Evolutionary conservation across 2,888 invertebrate genomes (phyloP), one percentile per base, ranked within the genome.

Genomic region (Aporophyla nigra): DNA sequence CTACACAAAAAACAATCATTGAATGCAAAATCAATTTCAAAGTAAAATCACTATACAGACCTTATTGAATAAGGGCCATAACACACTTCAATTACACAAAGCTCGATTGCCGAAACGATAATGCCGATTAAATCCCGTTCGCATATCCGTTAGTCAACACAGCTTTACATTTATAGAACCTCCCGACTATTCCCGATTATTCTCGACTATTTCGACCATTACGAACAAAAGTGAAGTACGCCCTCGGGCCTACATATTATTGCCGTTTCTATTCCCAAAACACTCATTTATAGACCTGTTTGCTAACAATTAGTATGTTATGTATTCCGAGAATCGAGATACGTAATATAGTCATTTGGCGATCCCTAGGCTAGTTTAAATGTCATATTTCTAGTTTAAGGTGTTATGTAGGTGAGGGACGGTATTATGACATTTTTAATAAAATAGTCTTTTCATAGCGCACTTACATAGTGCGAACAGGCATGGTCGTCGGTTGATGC

Each of bases 141-240:
- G 14, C 43, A 59, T 56, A 69, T 14, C 24, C 24, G 61, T 33
- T 12, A 74, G 72, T 81, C 56, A 74, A 74, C 75, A 27, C 61
- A 67, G 72, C 78, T 73, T 82, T 68, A 77, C 53, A 68, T 90
- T 88, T 88, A 88, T 80, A 83, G 80, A 90, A 87, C 86, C 84
- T 24, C 16, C 49, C 21, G 58, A 80, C 33, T 59, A 73, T 24
- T 24, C 9, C 40, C 58, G 71, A 71, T 33, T 58, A 71, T 49
- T 58, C 21, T n/a, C 58, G n/a, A 67, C 86, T 89, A 87, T 88
- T 84, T 78, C 84, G 82, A 78, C 76, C 81, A 84, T 90, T 90
- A 87, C 80, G 67, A 74, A 82, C 83, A 83, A 86, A 89, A 86
- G 85, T 83, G 78, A 88, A 89, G 73, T 82, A 61, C 63, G 59